Evolutionary conservation across 2,888 invertebrate species (phyloP).

Genomic region (Acronicta leporina): DNA sequence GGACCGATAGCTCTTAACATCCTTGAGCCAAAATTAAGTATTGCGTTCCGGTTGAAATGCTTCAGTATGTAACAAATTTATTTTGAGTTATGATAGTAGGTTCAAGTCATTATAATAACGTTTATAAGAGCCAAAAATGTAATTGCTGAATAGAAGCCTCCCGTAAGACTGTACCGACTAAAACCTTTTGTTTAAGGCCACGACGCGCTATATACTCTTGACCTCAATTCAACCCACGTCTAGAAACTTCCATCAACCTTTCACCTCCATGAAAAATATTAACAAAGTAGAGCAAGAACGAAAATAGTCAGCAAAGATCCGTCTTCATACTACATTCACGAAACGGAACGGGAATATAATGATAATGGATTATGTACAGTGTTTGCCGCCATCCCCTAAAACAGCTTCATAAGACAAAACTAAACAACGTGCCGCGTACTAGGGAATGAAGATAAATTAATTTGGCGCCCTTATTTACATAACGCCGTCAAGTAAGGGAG

Average conservation of each 20-base stretch:
- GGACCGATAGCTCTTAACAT: too few relatives aligned
- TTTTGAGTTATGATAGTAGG: too few relatives aligned
- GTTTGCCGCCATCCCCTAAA: conserved; percentile 43
- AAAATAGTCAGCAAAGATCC: conserved; percentile 4
- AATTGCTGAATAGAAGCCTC: too few relatives aligned
- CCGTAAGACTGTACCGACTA: too few relatives aligned
- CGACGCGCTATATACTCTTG: too few relatives aligned
- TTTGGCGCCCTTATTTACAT: conserved; percentile 61
- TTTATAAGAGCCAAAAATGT: too few relatives aligned
- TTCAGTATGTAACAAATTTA: too few relatives aligned
- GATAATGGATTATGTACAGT: conserved; percentile 51
- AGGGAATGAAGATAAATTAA: conserved; percentile 60
- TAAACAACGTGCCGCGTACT: conserved; percentile 56
- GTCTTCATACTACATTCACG: conserved; percentile 28
- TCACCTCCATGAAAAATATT: neutral
- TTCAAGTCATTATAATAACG: too few relatives aligned
- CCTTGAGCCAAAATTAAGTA: too few relatives aligned
- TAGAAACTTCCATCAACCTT: neutral
- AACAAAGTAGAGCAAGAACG: neutral
- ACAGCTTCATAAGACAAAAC: conserved; percentile 59
- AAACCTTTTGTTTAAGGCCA: too few relatives aligned
- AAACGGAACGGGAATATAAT: conserved; percentile 42
- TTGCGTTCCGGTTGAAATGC: too few relatives aligned
- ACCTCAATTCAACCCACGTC: too few relatives aligned
- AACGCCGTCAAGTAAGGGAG: conserved; percentile 46